phyloP scores from a whole-genome alignment of 2,888 invertebrate genomes.

The Azorinus chamasolen region DNA sequence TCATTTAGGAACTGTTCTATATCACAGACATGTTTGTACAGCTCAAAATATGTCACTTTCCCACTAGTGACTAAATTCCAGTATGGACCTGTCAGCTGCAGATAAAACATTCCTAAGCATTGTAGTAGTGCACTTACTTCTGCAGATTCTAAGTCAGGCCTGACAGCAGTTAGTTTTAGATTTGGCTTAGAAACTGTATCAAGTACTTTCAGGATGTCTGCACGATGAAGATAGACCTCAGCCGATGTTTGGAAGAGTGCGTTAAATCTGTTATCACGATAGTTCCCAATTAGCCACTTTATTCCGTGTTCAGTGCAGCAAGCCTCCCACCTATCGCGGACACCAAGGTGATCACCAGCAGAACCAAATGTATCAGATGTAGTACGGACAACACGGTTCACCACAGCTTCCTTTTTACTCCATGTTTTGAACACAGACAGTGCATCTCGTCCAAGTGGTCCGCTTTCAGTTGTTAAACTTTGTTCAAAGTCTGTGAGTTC shows the following conservation, averaged over 20 bases:
- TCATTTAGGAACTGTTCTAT: constrained; percentile 23
- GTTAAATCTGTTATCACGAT: constrained; percentile 59
- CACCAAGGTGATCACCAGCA: too few relatives aligned
- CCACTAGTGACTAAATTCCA: constrained; percentile 39
- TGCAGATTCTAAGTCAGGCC: constrained; percentile 31
- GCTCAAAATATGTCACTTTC: constrained; percentile 44
- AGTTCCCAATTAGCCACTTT: constrained; percentile 58
- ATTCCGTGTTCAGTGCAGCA: constrained; percentile 41
- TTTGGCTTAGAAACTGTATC: constrained; percentile 40
- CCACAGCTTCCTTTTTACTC: constrained; percentile 31
- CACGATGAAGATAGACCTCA: constrained; percentile 52
- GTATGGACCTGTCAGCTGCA: constrained; percentile 57
- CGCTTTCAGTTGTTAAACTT: background rate
- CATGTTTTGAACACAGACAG: constrained; percentile 15
- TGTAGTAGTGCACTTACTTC: constrained; percentile 28
- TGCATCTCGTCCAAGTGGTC: constrained; percentile 16
- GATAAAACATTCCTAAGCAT: constrained; percentile 44
- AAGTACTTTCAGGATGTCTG: constrained; percentile 22
- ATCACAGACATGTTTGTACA: constrained; percentile 26
- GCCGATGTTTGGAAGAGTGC: too few relatives aligned
- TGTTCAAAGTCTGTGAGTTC: constrained; percentile 14
- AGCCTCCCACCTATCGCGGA: too few relatives aligned
- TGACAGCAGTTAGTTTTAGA: constrained; percentile 38
- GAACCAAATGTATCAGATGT: constrained; percentile 28
- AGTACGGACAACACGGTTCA: too few relatives aligned